phyloP scores from a whole-genome alignment of 2,113 vertebrate genomes.

The Centropus bengalensis region DNA sequence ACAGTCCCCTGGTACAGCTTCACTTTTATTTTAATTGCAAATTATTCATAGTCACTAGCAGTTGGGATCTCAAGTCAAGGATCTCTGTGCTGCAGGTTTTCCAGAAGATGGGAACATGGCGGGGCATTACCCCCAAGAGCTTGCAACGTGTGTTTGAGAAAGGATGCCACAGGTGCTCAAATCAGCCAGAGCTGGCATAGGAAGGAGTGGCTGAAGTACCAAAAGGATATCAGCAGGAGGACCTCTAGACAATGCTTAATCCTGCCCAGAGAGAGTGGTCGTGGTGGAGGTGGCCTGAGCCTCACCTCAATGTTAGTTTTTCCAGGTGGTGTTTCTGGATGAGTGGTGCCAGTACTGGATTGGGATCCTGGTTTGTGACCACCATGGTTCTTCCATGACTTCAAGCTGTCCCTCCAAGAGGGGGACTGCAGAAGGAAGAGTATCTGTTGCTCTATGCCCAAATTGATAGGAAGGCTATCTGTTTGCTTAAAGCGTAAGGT shows the following conservation, averaged over 20 bases:
- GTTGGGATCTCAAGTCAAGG: not conserved
- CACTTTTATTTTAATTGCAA: conserved; percentile 21
- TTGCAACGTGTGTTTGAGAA: not conserved
- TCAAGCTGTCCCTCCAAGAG: not conserved
- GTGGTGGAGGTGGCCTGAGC: not conserved
- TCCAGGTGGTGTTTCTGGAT: not conserved
- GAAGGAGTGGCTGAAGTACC: not conserved
- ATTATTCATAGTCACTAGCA: not conserved
- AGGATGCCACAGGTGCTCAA: not conserved
- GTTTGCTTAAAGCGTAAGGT: not conserved
- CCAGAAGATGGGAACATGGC: not conserved
- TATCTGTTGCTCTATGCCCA: not conserved
- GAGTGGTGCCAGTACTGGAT: not conserved
- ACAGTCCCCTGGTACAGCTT: not conserved
- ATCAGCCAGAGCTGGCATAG: not conserved
- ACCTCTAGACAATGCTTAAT: not conserved
- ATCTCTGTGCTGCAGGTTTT: not conserved
- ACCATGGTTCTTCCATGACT: not conserved
- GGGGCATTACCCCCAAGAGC: not conserved
- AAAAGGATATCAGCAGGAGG: not conserved
- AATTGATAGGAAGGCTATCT: not conserved
- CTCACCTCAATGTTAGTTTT: not conserved
- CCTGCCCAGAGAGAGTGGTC: not conserved
- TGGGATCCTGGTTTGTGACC: not conserved
- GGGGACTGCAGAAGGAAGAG: not conserved